phyloP scores from a whole-genome alignment of 2,797 vertebrate species.

The Limosa lapponica region DNA sequence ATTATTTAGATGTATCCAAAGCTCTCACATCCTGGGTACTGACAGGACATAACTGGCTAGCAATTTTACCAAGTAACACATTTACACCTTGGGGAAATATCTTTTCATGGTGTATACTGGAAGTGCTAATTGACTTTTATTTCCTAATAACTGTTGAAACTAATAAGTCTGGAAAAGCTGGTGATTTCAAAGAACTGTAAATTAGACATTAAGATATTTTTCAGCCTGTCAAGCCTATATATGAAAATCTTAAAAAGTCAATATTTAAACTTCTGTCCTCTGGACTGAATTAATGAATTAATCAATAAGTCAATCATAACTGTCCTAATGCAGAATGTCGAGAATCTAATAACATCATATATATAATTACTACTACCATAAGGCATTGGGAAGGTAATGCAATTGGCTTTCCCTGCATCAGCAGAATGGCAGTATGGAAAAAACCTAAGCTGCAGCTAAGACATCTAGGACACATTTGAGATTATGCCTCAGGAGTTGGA shows the following conservation, averaged over 20 bases:
- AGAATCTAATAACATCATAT: not conserved
- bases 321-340: not conserved
- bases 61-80: constrained; percentile 53
- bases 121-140: constrained; percentile 76
- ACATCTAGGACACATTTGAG: not conserved
- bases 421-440: not conserved
- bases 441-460: not conserved
- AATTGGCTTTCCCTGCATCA: not conserved
- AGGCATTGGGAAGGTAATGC: not conserved
- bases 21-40: constrained; percentile 49
- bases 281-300: constrained; percentile 34
- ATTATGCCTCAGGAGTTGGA: not conserved
- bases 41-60: constrained; percentile 47
- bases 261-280: constrained; percentile 38
- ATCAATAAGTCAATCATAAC: constrained; percentile 29
- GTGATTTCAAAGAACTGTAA: constrained; percentile 63
- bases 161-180: constrained; percentile 52
- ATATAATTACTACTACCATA: not conserved
- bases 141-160: constrained; percentile 73
- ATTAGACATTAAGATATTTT: constrained; percentile 41
- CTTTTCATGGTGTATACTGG: constrained; percentile 40
- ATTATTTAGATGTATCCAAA: constrained; percentile 47
- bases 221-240: constrained; percentile 9
- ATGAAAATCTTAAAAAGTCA: constrained; percentile 51
- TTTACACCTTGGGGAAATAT: constrained; percentile 73